Percentiles rank a stretch among this genome's conserved stretches.
phyloP scores from a whole-genome alignment of 2,797 vertebrate genomes.

The Myotis myotis region DNA sequence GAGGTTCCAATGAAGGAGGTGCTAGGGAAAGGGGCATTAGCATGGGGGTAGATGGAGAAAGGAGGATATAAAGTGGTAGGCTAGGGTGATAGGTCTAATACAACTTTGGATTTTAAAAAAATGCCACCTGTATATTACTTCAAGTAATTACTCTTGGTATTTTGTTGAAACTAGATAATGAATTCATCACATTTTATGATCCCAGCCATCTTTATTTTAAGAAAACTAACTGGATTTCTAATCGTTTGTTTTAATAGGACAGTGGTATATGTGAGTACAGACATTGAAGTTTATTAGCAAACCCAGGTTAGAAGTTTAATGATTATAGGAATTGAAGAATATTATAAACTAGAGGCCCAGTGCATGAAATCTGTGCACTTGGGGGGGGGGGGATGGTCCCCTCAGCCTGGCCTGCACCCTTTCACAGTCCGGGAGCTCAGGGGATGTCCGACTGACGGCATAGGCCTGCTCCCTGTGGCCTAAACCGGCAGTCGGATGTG shows the following conservation, averaged over 20 bases:
- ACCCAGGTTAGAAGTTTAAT: constrained; percentile 1
- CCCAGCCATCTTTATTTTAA: constrained; percentile 20
- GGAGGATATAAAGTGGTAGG: neutral
- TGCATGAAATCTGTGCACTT: too few species aligned
- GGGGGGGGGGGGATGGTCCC: too few species aligned
- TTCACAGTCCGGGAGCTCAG: too few species aligned
- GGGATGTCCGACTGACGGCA: too few species aligned
- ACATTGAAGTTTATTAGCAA: neutral
- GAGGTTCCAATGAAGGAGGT: neutral
- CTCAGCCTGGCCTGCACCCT: too few species aligned
- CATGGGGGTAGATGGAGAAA: neutral
- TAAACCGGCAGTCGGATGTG: too few species aligned
- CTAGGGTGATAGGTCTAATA: neutral
- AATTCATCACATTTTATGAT: neutral
- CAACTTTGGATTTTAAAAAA: neutral
- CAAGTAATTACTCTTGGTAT: neutral
- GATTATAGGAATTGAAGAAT: neutral
- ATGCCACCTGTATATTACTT: neutral
- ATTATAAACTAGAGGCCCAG: neutral
- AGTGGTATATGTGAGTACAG: neutral
- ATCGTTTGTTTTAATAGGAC: neutral
- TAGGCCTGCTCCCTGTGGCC: too few species aligned
- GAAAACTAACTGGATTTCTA: neutral
- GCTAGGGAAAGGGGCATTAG: neutral
- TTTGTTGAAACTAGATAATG: neutral